Conservation (phyloP, 2,888 invertebrate species). For the Agriopis marginaria region DNA sequence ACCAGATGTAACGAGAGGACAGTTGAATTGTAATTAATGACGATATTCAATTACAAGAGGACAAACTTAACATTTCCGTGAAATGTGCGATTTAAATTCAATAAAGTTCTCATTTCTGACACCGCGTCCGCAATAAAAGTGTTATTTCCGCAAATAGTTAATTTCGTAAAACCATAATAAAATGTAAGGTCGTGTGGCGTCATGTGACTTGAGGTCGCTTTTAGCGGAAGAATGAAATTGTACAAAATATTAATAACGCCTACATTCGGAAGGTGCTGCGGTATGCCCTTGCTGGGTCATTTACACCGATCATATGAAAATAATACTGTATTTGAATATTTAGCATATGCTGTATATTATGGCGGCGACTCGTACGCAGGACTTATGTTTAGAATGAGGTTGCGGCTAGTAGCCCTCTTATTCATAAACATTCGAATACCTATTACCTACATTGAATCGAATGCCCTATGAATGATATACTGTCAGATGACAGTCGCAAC, state of each 20-base stretch:
- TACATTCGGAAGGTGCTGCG: not conserved
- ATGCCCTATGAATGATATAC: too few relatives aligned
- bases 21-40: conserved; percentile 49
- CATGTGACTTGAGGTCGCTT: conserved; percentile 50
- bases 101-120: conserved; percentile 43
- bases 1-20: conserved; percentile 29
- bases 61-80: conserved; percentile 52
- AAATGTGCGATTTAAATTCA: conserved; percentile 38
- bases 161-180: conserved; percentile 54
- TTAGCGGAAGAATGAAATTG: conserved; percentile 58
- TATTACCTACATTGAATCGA: too few relatives aligned
- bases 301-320: not conserved
- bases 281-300: conserved; percentile 24
- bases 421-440: too few relatives aligned
- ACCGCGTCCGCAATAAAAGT: conserved; percentile 46
- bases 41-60: conserved; percentile 46
- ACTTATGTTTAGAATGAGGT: too few relatives aligned
- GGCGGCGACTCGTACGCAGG: too few relatives aligned
- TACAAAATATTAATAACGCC: conserved; percentile 37
- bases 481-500: too few relatives aligned
- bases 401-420: too few relatives aligned
- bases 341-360: too few relatives aligned
- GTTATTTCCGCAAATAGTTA: conserved; percentile 58
- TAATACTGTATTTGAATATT: not conserved
- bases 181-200: conserved; percentile 54